Evolutionary conservation across 37 sponge, comb jelly and placozoan genomes (phyloP).

Genomic region (Amphimedon queenslandica): DNA sequence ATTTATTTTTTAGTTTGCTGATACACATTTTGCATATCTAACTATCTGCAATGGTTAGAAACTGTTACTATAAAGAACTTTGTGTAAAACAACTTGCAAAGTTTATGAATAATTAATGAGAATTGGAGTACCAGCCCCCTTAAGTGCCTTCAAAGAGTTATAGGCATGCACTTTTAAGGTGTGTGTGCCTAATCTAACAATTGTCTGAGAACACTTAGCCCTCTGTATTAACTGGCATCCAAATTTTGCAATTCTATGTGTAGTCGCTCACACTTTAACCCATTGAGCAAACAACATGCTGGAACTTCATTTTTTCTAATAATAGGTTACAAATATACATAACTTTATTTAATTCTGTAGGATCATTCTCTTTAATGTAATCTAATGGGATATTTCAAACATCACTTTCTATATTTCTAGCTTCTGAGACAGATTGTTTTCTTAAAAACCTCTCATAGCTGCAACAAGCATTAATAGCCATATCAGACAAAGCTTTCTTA

Average conservation of each 20-base stretch:
- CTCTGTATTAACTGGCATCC: conserved; percentile 32
- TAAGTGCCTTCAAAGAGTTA: too few relatives aligned
- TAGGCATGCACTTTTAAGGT: conserved; percentile 26
- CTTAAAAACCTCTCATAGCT: conserved; percentile 26
- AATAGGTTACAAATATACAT: conserved; percentile 18
- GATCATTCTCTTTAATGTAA: not conserved
- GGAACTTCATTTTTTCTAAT: conserved; percentile 27
- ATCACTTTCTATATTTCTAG: conserved; percentile 14
- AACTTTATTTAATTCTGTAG: not conserved
- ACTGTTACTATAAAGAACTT: too few relatives aligned
- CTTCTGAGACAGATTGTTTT: conserved; percentile 11
- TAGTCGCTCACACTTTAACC: conserved; percentile 1
- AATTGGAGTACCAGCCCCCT: conserved; percentile 25
- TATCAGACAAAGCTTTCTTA: too few relatives aligned
- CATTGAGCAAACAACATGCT: too few relatives aligned
- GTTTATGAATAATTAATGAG: conserved; percentile 28
- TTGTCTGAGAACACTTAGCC: conserved; percentile 42
- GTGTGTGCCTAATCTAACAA: too few relatives aligned
- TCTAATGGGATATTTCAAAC: conserved; percentile 4
- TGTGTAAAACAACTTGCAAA: conserved; percentile 14
- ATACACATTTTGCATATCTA: too few relatives aligned
- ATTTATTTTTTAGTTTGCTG: too few relatives aligned
- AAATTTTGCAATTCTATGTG: conserved; percentile 22
- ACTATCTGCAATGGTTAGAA: too few relatives aligned
- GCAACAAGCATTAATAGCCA: too few relatives aligned